Percentiles rank a stretch among this genome's conserved stretches.
These are phyloP conservation scores for Meta bourneti DNA, from an alignment of 2,888 invertebrate species.

Conservation along the genomic window DNA sequence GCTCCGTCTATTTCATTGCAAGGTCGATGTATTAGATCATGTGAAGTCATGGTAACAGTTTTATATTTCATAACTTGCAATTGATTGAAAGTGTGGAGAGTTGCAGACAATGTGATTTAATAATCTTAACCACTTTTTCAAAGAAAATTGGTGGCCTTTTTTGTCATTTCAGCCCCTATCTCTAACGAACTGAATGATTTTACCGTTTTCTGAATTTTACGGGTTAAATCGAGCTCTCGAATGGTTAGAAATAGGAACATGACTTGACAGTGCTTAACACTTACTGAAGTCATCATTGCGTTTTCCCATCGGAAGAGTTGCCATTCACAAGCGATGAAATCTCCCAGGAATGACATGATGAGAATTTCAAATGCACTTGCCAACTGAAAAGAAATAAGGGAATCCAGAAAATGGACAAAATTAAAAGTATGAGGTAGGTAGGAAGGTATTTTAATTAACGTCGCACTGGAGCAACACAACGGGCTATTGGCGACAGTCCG, in stretches of 20 bases:
- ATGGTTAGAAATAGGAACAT: not conserved
- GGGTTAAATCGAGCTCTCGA: not conserved
- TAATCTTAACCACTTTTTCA: not conserved
- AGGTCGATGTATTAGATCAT: too few relatives aligned
- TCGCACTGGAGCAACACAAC: too few relatives aligned
- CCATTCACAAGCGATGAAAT: constrained; percentile 2
- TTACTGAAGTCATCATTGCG: constrained; percentile 15
- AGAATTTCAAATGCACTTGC: constrained; percentile 26
- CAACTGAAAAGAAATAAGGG: not conserved
- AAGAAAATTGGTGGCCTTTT: not conserved
- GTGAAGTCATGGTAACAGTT: too few relatives aligned
- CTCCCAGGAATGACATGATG: constrained; percentile 19
- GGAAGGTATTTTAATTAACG: too few relatives aligned
- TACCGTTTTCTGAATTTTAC: not conserved
- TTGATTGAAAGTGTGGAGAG: too few relatives aligned
- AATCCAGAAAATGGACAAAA: not conserved
- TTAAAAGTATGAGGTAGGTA: too few relatives aligned
- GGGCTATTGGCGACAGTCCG: too few relatives aligned
- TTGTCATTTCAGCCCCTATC: not conserved
- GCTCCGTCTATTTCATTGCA: too few relatives aligned
- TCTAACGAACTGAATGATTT: too few relatives aligned
- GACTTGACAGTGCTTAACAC: not conserved
- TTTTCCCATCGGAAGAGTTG: not conserved
- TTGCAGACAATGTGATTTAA: not conserved
- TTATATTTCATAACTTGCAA: too few relatives aligned